These are phyloP conservation scores for Lasioglossum lativentre DNA, from an alignment of 2,888 invertebrate genomes.

Conservation along the genomic window DNA sequence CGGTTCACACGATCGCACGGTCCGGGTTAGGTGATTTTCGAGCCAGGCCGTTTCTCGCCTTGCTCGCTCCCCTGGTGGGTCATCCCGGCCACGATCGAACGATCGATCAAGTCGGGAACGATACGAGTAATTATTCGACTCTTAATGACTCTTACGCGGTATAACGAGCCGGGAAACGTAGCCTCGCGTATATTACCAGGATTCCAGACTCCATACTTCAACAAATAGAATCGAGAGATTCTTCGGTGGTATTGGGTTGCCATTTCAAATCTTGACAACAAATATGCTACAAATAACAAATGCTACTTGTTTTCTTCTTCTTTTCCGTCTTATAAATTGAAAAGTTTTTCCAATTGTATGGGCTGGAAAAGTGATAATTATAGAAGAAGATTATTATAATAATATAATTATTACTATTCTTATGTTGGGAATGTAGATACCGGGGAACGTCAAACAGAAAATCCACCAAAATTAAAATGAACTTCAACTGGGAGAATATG, in stretches of 20 bases:
- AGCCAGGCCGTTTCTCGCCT: conserved; percentile 56
- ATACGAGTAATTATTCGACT: conserved; percentile 77
- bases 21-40: conserved; percentile 40
- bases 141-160: conserved; percentile 75
- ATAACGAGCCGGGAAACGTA: conserved; percentile 65
- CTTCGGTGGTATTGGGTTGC: background rate
- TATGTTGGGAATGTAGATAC: no score
- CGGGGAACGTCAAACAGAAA: no score
- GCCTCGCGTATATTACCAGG: background rate
- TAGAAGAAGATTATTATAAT: no score
- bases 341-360: background rate
- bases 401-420: no score
- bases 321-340: no score
- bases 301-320: no score
- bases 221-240: background rate
- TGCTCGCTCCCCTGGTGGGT: conserved; percentile 62
- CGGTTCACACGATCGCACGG: conserved; percentile 61
- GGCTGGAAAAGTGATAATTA: background rate
- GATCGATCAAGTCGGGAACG: conserved; percentile 75
- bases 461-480: no score
- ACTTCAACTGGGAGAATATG: no score
- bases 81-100: conserved; percentile 76
- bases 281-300: no score
- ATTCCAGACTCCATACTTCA: background rate
- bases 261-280: no score